These are phyloP conservation scores for Battus philenor DNA, from an alignment of 1,140 invertebrate species.

Conservation along the genomic window DNA sequence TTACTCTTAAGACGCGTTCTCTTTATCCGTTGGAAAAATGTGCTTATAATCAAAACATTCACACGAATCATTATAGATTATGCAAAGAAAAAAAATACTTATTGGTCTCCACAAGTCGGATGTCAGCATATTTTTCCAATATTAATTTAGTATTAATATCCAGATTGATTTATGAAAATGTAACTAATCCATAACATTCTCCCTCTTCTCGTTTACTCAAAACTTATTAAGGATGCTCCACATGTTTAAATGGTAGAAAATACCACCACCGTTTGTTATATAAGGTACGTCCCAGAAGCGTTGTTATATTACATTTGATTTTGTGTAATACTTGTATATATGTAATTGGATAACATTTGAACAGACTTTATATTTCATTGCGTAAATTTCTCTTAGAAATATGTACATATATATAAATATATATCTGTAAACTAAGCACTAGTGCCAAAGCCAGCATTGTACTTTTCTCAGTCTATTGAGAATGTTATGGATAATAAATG, in stretches of 20 bases:
- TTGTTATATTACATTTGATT: constrained; percentile 64
- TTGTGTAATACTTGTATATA: constrained; percentile 64
- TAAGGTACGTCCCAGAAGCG: constrained; percentile 67
- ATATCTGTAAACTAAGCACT: constrained; percentile 38
- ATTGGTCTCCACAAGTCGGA: constrained; percentile 22
- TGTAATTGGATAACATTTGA: constrained; percentile 45
- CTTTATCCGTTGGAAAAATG: constrained; percentile 44
- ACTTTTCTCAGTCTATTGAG: constrained; percentile 36
- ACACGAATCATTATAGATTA: too few species aligned
- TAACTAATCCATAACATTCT: constrained; percentile 76
- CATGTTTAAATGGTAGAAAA: constrained; percentile 70
- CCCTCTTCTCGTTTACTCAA: constrained; percentile 72
- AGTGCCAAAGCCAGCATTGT: constrained; percentile 48
- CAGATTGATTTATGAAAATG: constrained; percentile 50
- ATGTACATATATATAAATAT: too few species aligned
- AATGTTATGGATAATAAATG: constrained; percentile 67
- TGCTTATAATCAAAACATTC: constrained; percentile 19
- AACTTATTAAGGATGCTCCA: constrained; percentile 74
- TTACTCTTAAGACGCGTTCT: constrained; percentile 35
- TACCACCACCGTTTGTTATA: constrained; percentile 69
- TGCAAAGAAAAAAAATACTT: too few species aligned
- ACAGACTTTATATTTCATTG: constrained; percentile 36
- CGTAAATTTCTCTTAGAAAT: constrained; percentile 18
- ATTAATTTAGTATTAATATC: constrained; percentile 36
- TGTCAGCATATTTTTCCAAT: constrained; percentile 41